Evolutionary conservation across 2,113 vertebrate genomes (phyloP), one percentile per base, ranked within the genome.

Genomic region (Toxotes chatareus): DNA sequence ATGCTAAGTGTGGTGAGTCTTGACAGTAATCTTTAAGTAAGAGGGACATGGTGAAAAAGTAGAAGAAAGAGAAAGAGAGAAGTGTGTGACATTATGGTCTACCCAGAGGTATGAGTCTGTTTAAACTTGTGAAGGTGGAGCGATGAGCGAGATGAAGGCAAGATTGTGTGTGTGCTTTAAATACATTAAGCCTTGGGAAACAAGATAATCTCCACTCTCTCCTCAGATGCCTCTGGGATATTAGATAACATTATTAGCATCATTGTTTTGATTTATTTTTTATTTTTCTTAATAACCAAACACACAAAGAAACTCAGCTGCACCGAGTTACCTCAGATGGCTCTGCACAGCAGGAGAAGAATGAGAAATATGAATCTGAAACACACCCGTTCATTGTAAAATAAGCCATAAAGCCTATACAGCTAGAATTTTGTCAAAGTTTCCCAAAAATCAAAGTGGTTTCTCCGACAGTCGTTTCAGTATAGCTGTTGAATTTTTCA

Each of bases 171-270:
- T 44, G 27, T 11, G 2, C 32, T 59, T 67, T 62, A 61, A 78
- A 69, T 46, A 42, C 61, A 38, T 27, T 60, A 49, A 68, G 6
- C 42, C n/a, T 53, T 17, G 5, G 32, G 46, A 70, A 62, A 70
- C 57, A 53, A 62, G 19, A 38, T 69, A 31, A 78, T 53, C 32
- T 64, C 34, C 31, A 27, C n/a, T 65, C 9, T 32, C 49, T 66
- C 6, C 46, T 14, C 64, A 60, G 40, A 69, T 49, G 56, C 7
- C 65, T 36, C 13, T 14, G 11, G n/a, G 44, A 62, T 40, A 53
- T 40, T 42, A 53, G 23, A 42, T 62, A 61, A 53, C 19, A 46
- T 23, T 55, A 55, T 34, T 11, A 44, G 49, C 23, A 32, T 32
- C 10, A 76, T 10, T 31, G 61, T 56, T 56, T 32, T 0, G 17